These are phyloP conservation scores for Megaustenia siamemsis DNA, from an alignment of 2,888 invertebrate species.

Conservation along the genomic window DNA sequence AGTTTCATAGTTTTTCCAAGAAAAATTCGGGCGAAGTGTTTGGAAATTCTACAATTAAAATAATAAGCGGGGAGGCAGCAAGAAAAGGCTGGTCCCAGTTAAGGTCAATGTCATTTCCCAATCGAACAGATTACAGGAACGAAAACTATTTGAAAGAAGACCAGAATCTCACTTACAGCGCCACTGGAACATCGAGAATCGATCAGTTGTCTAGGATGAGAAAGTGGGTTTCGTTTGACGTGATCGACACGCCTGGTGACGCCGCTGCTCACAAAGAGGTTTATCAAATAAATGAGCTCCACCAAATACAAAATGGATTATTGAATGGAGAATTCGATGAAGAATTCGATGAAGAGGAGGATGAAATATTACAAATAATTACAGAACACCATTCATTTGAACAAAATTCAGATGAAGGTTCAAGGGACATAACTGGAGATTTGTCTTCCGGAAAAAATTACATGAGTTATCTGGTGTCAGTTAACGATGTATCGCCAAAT, in stretches of 20 bases:
- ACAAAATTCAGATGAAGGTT: neutral
- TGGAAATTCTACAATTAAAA: neutral
- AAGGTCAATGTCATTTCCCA: neutral
- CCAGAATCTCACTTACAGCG: neutral
- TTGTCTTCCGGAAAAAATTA: neutral
- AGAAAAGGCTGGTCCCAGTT: constrained; percentile 12
- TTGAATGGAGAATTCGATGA: constrained; percentile 4
- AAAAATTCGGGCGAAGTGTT: neutral
- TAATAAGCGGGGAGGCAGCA: neutral
- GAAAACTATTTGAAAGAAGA: neutral
- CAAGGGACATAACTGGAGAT: neutral
- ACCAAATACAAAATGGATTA: neutral
- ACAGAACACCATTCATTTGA: neutral
- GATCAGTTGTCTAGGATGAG: neutral
- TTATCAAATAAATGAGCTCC: neutral
- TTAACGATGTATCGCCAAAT: neutral
- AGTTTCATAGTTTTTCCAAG: neutral
- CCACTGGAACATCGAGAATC: neutral
- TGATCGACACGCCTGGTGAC: neutral
- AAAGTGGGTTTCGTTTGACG: constrained; percentile 45
- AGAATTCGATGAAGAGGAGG: constrained; percentile 31
- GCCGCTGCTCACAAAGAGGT: neutral
- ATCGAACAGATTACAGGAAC: neutral
- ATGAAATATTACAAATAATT: constrained; percentile 40
- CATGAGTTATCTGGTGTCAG: constrained; percentile 1